Evolutionary conservation across 2,888 invertebrate genomes (phyloP), one percentile per base, ranked within the genome.

Genomic region (Brachyptera putata): DNA sequence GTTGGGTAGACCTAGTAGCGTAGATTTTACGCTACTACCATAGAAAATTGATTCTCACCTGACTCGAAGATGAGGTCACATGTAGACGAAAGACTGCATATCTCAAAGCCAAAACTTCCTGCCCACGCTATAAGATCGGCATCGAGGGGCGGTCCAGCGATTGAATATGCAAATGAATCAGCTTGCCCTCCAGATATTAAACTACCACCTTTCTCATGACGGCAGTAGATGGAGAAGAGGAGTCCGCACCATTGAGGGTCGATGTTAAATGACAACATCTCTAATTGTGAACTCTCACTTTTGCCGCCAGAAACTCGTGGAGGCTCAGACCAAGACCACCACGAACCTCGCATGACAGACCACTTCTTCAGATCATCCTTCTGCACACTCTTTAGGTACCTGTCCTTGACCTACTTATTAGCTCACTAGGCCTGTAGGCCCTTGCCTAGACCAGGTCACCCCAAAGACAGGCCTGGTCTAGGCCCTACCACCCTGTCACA

Each of bases 101-200:
- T 59, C 55, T 69, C 68, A 30, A 67, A 64, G n/a, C 69, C 68
- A 34, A 69, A 56, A 49, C 65, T 68, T 14, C 68, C 66, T 13
- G 68, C 66, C 25, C 68, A 63, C 46, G 68, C 66, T 41, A 69
- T 62, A 58, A 68, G 64, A 57, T 67, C 68, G 13, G 66, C 63
- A 57, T 68, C 68, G 73, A 63, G 72, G 71, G 66, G 62, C 11
- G 65, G 64, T 67, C 68, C 74, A 56, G 64, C 56, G 37, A 65
- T 39, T 24, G 66, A 61, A 41, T 60, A 61, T 18, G 66, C 63
- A 58, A 67, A 70, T 69, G 56, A 62, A 55, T 66, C 65, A 9
- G 61, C 50, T 25, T 61, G 59, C 14, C 61, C 61, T 18, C 60
- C 63, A 2, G 41, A 21, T 14, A 41, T 41, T 5, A 41, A 41